Evolutionary conservation across 1,140 invertebrate genomes (phyloP).

Genomic region (Phymorhynchus buccinoides): DNA sequence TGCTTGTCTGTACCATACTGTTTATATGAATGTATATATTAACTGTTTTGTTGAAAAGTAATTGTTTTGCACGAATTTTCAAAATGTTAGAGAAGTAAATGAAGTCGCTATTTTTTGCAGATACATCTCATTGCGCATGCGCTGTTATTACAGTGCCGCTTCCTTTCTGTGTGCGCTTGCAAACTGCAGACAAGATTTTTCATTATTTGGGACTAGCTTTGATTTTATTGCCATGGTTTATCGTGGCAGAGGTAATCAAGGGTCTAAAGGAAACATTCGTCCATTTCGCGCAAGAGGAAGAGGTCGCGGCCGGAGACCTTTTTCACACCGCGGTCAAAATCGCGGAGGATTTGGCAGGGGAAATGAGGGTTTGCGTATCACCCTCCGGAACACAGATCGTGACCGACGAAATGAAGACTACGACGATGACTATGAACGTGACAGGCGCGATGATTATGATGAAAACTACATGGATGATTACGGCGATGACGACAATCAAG

Average conservation of each 20-base stretch:
- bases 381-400: conserved; percentile 21
- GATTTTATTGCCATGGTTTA: conserved; percentile 23
- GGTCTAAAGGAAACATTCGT: conserved; percentile 28
- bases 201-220: conserved; percentile 1
- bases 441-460: conserved; percentile 22
- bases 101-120: background rate
- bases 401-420: conserved; percentile 11
- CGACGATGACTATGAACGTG: conserved; percentile 1
- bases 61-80: too few species aligned
- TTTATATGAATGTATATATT: background rate
- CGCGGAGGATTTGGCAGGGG: conserved; percentile 26
- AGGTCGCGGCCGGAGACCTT: conserved; percentile 32
- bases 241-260: conserved; percentile 22
- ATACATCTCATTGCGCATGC: conserved; percentile 22
- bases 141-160: background rate
- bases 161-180: background rate
- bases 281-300: conserved; percentile 39
- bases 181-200: background rate
- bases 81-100: background rate
- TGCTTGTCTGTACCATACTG: too few species aligned
- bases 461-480: background rate
- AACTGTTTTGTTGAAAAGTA: background rate
- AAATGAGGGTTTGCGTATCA: conserved; percentile 37
- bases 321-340: background rate
- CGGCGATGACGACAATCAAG: conserved; percentile 3